Evolutionary conservation across 1,140 invertebrate genomes (phyloP), one percentile per base, ranked within the genome.

Genomic region (Polypedilum vanderplanki): DNA sequence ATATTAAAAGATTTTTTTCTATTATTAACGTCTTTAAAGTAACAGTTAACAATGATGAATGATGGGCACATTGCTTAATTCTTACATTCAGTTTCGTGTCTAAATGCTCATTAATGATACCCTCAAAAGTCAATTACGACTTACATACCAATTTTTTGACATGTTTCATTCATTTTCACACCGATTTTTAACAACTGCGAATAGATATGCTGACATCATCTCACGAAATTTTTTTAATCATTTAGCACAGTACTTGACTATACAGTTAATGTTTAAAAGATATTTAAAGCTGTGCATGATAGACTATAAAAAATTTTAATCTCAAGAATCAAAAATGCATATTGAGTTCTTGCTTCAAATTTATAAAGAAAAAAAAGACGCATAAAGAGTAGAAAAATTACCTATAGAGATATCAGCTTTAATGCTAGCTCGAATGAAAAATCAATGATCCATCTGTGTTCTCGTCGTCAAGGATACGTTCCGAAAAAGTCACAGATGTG

Each of bases 401-500:
- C 46, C 46, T n/a, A 20, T 18, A 67, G 65, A 70, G 17, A 70
- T 18, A 70, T 70, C 65, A 9, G 20, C 65, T 70, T 70, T 70
- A 70, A 70, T 20, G 7, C 7, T 2, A n/a, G 9, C 17, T 9
- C 65, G 18, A 70, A 70, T 70, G 65, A 70, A 70, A 70, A 70
- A 70, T 70, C 65, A 18, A 70, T 70, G 65, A 70, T 70, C 65
- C 65, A 70, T 20, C 65, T 70, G 65, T 8, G 65, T 18, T 22
- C 65, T 33, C 20, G 65, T 70, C 20, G 65, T 70, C 65, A 70
- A 70, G 65, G 65, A 57, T 57, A 57, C 46, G 46, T 57, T 12
- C 15, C 46, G 65, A 9, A 70, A 70, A 18, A 22, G 65, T 18
- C 65, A 22, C 65, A 70, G 65, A 70, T 70, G 65, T 70, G 65